These are phyloP conservation scores for Columba livia DNA, from an alignment of 2,113 vertebrate genomes.

Conservation along the genomic window DNA sequence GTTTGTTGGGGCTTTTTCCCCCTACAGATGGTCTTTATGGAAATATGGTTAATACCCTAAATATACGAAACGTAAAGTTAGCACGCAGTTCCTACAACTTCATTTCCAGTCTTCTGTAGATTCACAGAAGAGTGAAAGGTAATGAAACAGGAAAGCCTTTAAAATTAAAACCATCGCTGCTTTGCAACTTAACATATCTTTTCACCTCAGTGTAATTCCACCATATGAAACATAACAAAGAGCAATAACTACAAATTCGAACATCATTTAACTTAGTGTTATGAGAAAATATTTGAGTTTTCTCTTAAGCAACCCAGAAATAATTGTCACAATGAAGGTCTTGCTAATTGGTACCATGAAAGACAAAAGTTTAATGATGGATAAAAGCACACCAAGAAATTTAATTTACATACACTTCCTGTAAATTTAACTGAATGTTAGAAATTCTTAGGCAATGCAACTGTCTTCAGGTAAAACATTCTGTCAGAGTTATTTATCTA, in stretches of 20 bases:
- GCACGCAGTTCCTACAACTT: slow-evolving; percentile 2
- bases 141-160: slow-evolving; percentile 43
- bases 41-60: background rate
- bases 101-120: slow-evolving; percentile 17
- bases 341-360: slow-evolving; percentile 28
- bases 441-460: slow-evolving; percentile 20
- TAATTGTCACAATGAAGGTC: slow-evolving; percentile 24
- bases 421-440: slow-evolving; percentile 62
- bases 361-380: slow-evolving; percentile 46
- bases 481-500: slow-evolving; percentile 9
- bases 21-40: background rate
- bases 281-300: slow-evolving; percentile 35
- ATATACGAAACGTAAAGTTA: slow-evolving; percentile 8
- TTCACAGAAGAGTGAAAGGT: slow-evolving; percentile 1
- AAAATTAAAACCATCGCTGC: slow-evolving; percentile 3
- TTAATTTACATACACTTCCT: slow-evolving; percentile 61
- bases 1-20: background rate
- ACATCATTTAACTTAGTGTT: background rate
- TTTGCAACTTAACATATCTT: slow-evolving; percentile 27
- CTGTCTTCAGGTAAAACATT: slow-evolving; percentile 51
- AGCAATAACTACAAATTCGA: slow-evolving; percentile 27
- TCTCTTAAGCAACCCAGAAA: slow-evolving; percentile 29
- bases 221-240: background rate
- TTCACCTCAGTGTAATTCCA: background rate
- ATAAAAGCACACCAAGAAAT: slow-evolving; percentile 61